Evolutionary conservation across 2,888 invertebrate species (phyloP).

Genomic region (Hydraecia micacea): DNA sequence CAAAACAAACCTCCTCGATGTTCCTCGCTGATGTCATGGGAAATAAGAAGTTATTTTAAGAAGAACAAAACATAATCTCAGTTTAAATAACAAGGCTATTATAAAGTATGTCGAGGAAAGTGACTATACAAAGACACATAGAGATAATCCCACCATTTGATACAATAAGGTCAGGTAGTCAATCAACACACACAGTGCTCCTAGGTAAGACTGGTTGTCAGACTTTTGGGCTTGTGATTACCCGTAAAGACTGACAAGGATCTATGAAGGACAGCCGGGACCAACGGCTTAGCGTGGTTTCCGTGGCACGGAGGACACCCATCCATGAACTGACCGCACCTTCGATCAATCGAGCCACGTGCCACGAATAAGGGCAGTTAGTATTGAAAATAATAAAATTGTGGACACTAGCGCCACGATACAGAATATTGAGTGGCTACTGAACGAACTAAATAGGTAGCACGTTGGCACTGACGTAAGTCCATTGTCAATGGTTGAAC

Average conservation of each 20-base stretch:
- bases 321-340: no score
- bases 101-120: conserved; percentile 11
- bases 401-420: not conserved
- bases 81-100: conserved; percentile 50
- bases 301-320: no score
- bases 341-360: no score
- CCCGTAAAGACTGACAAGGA: no score
- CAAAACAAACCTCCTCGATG: conserved; percentile 46
- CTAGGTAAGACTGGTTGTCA: no score
- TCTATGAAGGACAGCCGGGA: no score
- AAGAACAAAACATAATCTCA: conserved; percentile 42
- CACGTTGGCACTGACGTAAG: not conserved
- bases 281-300: no score
- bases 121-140: conserved; percentile 2
- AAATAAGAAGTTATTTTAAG: conserved; percentile 49
- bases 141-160: not conserved
- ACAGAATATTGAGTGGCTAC: not conserved
- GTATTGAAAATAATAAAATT: not conserved
- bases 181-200: no score
- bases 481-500: not conserved
- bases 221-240: no score
- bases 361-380: not conserved
- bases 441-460: not conserved
- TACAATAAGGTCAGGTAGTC: no score
- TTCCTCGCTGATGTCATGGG: conserved; percentile 48